Conservation (phyloP, 2,888 invertebrate genomes). For the Calliscelio sp. region DNA sequence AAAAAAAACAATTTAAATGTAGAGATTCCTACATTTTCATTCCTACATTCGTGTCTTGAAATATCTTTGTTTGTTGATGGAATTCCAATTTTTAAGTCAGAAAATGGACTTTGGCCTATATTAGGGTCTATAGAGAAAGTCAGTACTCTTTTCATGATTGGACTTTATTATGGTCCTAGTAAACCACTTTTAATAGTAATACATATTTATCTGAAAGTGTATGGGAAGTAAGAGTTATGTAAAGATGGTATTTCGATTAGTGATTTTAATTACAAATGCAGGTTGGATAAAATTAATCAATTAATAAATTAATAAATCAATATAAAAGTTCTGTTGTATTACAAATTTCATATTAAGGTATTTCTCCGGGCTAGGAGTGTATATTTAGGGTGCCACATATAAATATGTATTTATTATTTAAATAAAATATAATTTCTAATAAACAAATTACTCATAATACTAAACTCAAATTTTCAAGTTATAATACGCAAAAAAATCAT, state of each 20-base stretch:
- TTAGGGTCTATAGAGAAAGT: background rate
- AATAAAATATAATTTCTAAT: too few species aligned
- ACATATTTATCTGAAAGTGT: background rate
- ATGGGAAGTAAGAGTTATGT: background rate
- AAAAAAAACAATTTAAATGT: background rate
- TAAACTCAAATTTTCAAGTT: too few species aligned
- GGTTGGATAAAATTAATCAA: conserved; percentile 34
- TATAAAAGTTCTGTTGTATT: too few species aligned
- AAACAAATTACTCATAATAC: too few species aligned
- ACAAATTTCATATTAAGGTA: too few species aligned
- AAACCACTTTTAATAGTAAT: background rate
- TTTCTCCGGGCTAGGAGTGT: too few species aligned
- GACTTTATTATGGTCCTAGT: background rate
- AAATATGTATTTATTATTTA: too few species aligned
- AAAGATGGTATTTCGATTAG: background rate
- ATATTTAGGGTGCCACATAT: too few species aligned
- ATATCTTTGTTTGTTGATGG: conserved; percentile 1
- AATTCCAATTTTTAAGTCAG: background rate
- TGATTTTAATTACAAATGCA: conserved; percentile 21
- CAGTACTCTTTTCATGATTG: background rate
- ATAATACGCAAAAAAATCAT: too few species aligned
- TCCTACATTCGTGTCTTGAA: background rate
- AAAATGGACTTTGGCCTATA: conserved; percentile 9
- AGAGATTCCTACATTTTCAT: too few species aligned
- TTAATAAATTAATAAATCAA: too few species aligned